Evolutionary conservation across 2,888 invertebrate species (phyloP).

Genomic region (Eurytoma californica): DNA sequence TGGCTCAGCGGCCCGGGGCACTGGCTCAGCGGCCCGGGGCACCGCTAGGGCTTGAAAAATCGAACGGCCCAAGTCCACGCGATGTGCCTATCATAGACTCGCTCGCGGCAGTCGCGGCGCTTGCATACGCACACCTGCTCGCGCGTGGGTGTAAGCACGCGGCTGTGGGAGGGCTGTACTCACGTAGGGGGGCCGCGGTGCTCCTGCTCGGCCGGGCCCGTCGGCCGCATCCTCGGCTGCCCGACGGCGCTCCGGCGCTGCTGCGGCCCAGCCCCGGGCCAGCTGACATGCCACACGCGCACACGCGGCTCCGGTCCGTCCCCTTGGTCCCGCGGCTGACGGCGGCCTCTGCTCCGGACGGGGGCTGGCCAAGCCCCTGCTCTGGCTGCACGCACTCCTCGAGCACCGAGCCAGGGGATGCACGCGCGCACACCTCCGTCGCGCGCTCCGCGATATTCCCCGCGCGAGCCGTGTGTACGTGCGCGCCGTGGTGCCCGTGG

Average conservation of each 20-base stretch:
- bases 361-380: background rate
- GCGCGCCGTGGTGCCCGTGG: background rate
- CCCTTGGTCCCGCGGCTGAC: background rate
- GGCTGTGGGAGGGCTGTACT: conserved; percentile 2
- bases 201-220: background rate
- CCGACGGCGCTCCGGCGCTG: background rate
- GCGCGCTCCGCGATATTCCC: background rate
- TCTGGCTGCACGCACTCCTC: background rate
- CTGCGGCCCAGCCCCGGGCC: conserved; percentile 26
- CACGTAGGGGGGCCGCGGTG: conserved; percentile 23
- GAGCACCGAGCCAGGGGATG: too few relatives aligned
- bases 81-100: background rate
- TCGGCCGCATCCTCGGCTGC: conserved; percentile 7
- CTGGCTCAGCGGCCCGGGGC: background rate
- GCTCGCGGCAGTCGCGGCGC: background rate
- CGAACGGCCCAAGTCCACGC: conserved; percentile 25
- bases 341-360: background rate
- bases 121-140: background rate
- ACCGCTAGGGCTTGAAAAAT: conserved; percentile 50
- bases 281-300: conserved; percentile 41
- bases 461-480: background rate
- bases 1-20: background rate
- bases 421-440: background rate
- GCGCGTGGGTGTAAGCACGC: background rate
- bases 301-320: background rate